phyloP scores from a whole-genome alignment of 1,140 invertebrate species.

The Drosophila watanabei region DNA sequence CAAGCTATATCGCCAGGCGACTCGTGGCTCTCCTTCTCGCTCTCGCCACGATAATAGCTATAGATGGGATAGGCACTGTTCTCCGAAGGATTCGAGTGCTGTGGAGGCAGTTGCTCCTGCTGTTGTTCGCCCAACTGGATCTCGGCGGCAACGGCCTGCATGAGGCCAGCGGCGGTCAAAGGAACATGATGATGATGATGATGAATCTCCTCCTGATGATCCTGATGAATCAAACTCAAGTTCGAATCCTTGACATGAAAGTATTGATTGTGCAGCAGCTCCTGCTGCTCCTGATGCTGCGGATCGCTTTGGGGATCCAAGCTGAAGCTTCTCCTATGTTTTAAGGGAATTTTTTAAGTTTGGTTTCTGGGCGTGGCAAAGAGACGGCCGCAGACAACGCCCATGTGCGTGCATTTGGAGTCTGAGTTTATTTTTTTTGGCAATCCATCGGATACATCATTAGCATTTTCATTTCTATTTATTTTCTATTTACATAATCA shows the following conservation, averaged over 20 bases:
- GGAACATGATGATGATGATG: conserved; percentile 24
- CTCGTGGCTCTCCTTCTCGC: conserved; percentile 32
- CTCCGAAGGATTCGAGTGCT: conserved; percentile 12
- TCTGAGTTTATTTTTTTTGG: conserved; percentile 23
- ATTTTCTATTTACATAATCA: conserved; percentile 71
- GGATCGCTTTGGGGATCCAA: conserved; percentile 25
- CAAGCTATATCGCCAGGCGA: conserved; percentile 40
- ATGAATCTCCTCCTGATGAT: conserved; percentile 10
- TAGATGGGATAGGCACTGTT: conserved; percentile 55
- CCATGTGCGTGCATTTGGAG: conserved; percentile 67
- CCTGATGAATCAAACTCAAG: conserved; percentile 9
- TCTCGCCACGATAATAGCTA: conserved; percentile 52
- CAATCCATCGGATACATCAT: conserved; percentile 54
- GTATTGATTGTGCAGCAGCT: conserved; percentile 24
- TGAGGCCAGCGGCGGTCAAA: conserved; percentile 52
- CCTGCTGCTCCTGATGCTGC: conserved; percentile 29
- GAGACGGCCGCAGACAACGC: conserved; percentile 38
- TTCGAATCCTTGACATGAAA: conserved; percentile 17
- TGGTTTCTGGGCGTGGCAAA: conserved; percentile 18
- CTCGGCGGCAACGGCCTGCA: conserved; percentile 54
- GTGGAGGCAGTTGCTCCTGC: conserved; percentile 26
- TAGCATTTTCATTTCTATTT: conserved; percentile 70
- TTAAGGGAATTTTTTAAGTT: not conserved
- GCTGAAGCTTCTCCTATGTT: conserved; percentile 38
- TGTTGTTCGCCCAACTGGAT: conserved; percentile 56